Conservation (phyloP, 64 coral and sea anemone species). For the Exaiptasia diaphana region DNA sequence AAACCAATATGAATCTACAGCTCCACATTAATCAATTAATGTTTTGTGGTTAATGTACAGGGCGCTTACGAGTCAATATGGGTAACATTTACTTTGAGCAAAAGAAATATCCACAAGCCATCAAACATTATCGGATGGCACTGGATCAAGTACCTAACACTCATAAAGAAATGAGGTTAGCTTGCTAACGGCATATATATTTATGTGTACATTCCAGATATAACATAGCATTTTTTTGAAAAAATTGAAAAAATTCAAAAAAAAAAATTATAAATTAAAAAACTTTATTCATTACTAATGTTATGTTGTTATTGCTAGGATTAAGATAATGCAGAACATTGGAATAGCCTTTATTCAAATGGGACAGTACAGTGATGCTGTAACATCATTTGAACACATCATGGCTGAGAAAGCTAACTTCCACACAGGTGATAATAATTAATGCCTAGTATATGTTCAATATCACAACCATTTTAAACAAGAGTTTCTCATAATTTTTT, state of each 20-base stretch:
- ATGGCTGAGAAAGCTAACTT: constrained; percentile 89
- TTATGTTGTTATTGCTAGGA: constrained; percentile 34
- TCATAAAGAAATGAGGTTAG: constrained; percentile 59
- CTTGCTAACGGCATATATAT: too few relatives aligned
- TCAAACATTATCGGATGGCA: constrained; percentile 83
- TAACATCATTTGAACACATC: constrained; percentile 98
- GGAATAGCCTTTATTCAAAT: constrained; percentile 92
- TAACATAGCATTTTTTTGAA: too few relatives aligned
- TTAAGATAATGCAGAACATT: constrained; percentile 99
- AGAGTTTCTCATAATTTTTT: neutral
- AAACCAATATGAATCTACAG: too few relatives aligned
- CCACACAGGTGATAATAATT: constrained; percentile 42
- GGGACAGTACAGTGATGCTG: constrained; percentile 90
- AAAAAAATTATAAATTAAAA: neutral
- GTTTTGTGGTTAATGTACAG: too few relatives aligned
- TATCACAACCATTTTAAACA: neutral
- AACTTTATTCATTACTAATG: neutral
- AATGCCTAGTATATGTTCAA: neutral
- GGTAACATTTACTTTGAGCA: constrained; percentile 96
- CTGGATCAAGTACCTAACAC: constrained; percentile 69
- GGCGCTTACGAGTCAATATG: constrained; percentile 92
- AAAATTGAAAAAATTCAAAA: neutral
- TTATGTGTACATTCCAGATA: neutral
- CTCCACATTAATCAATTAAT: too few relatives aligned
- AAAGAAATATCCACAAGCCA: constrained; percentile 73